phyloP scores from a whole-genome alignment of 2,113 vertebrate species.

The Vulpes lagopus region DNA sequence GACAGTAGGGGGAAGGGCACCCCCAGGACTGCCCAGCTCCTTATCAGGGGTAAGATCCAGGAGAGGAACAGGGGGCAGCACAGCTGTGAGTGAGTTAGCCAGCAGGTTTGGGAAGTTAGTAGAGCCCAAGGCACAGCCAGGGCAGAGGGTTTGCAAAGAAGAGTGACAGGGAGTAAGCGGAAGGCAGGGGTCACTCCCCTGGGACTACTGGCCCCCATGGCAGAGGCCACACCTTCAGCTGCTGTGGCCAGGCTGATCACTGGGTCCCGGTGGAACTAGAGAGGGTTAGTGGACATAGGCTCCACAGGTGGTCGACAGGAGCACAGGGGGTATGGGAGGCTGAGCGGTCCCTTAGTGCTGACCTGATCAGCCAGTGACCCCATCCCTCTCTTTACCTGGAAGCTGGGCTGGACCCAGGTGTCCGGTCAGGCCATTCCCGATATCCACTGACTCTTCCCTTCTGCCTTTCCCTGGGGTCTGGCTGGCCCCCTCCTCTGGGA shows the following conservation, averaged over 20 bases:
- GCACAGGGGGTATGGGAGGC: neutral
- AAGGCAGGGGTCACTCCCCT: neutral
- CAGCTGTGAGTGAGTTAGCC: neutral
- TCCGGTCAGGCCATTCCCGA: neutral
- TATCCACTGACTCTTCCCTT: neutral
- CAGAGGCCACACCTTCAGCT: slow-evolving; percentile 9
- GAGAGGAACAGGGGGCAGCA: neutral
- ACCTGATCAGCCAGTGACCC: neutral
- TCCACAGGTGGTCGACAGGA: neutral
- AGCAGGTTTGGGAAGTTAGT: slow-evolving; percentile 31
- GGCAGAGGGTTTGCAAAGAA: slow-evolving; percentile 2
- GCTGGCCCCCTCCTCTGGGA: neutral
- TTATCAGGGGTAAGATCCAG: neutral
- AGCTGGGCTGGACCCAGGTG: neutral
- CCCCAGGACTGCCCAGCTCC: neutral
- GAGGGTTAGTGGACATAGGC: neutral
- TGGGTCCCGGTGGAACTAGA: neutral
- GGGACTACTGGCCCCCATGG: neutral
- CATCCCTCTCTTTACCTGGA: neutral
- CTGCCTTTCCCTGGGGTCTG: neutral
- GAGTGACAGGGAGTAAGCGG: neutral
- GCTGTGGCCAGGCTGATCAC: neutral
- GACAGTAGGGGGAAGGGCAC: neutral
- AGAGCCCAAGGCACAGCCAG: neutral
- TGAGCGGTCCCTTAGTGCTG: neutral